Percentiles rank a stretch among this genome's conserved stretches.
Evolutionary conservation across 1,140 invertebrate species (phyloP).

Genomic region (Zaprionus inermis): DNA sequence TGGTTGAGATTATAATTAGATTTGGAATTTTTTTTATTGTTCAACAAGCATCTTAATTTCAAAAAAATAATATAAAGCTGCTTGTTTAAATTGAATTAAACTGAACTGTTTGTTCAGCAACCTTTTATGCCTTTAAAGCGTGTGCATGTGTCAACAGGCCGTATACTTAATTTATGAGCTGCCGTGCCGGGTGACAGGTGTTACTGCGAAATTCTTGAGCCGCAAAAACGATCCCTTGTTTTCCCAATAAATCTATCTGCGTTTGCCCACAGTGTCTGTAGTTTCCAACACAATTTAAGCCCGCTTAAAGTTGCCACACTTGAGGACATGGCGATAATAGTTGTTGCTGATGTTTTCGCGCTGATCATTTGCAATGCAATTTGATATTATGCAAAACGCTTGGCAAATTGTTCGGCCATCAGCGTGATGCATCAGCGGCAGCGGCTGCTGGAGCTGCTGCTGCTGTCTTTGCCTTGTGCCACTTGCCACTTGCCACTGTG

Average conservation of each 20-base stretch:
- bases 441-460: constrained; percentile 47
- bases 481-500: constrained; percentile 8
- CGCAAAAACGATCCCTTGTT: too few species aligned
- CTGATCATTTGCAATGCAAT: constrained; percentile 73
- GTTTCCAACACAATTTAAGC: background rate
- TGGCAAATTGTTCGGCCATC: constrained; percentile 78
- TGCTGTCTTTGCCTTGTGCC: constrained; percentile 35
- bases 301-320: background rate
- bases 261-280: background rate
- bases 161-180: constrained; percentile 44
- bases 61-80: too few species aligned
- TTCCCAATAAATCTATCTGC: background rate
- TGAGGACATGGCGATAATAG: background rate
- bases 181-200: constrained; percentile 15
- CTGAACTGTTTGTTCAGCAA: too few species aligned
- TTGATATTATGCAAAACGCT: constrained; percentile 69
- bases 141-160: constrained; percentile 55
- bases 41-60: too few species aligned
- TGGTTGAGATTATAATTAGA: too few species aligned
- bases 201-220: too few species aligned
- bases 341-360: constrained; percentile 7
- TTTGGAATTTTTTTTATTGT: too few species aligned
- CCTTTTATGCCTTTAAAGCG: too few species aligned
- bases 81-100: too few species aligned
- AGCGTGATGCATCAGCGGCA: constrained; percentile 67